phyloP scores from a whole-genome alignment of 2,888 invertebrate genomes.

The Sisyra nigra region DNA sequence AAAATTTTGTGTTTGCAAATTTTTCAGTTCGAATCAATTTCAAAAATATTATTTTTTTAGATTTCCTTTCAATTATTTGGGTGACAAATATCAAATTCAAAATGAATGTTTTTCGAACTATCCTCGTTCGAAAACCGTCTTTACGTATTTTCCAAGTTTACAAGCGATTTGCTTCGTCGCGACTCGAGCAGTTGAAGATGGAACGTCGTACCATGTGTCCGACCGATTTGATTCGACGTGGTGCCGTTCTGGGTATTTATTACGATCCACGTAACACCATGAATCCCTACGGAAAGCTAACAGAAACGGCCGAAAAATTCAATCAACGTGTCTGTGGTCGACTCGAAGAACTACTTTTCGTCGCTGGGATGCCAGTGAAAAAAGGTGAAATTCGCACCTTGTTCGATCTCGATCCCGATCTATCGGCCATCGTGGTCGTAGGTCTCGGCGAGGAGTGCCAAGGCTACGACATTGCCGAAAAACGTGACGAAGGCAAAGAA shows the following conservation, averaged over 20 bases:
- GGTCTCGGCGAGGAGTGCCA: constrained; percentile 54
- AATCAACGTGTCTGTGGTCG: constrained; percentile 36
- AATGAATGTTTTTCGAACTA: too few species aligned
- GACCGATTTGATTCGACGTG: constrained; percentile 20
- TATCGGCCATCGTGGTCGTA: constrained; percentile 52
- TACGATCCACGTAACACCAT: constrained; percentile 35
- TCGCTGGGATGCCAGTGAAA: constrained; percentile 31
- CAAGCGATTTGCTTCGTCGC: too few species aligned
- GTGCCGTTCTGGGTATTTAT: constrained; percentile 45
- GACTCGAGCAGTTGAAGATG: constrained; percentile 1
- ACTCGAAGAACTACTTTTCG: constrained; percentile 31
- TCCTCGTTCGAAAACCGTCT: too few species aligned
- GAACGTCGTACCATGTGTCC: constrained; percentile 4
- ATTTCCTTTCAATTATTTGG: too few species aligned
- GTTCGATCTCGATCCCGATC: constrained; percentile 44
- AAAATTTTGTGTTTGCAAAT: too few species aligned
- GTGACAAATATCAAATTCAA: too few species aligned
- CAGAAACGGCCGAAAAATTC: constrained; percentile 41
- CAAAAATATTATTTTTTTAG: too few species aligned
- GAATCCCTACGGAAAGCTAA: constrained; percentile 37
- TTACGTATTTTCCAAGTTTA: too few species aligned
- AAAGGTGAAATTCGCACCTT: constrained; percentile 41
- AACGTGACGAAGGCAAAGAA: constrained; percentile 58
- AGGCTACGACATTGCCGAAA: constrained; percentile 48
- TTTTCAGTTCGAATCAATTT: too few species aligned